Base-by-base conservation (phyloP, 1,140 invertebrate species). In the Drosophila carrolli region DNA sequence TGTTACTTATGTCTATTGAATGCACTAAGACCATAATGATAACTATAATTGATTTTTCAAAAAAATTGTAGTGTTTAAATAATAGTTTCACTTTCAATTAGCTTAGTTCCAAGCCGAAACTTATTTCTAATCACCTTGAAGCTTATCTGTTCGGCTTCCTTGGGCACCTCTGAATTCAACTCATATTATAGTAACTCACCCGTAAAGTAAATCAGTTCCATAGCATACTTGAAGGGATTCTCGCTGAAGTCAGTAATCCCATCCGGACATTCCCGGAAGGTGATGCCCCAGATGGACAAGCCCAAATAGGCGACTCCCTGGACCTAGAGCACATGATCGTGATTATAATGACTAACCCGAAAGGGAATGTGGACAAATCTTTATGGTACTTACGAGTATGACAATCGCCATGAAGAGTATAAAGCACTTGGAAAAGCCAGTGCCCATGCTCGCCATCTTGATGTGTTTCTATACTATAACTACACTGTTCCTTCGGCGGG, bases 401-500 rank as follows among this genome's bases (percentile, higher is more conserved):
- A 91, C 81, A 60, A 91, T 51, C 4, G 90, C 86, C 90, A 91
- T 91, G 51, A 91, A 91, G 35, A 91, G 70, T 43, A 91, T 91
- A 53, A 91, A 91, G 51, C 90, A 91, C 53, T 91, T 91, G 14
- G 90, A 83, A 50, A 91, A 91, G n/a, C 82, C 90, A 46, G 79
- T 81, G 66, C 86, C 86, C 55, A 85, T 62, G 5, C 73, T 47
- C 8, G 79, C 84, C 83, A 88, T 86, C 14, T 70, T 81, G 51
- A 29, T 59, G 29, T 2, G 7, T n/a, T 27, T 27, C 38, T 23
- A 23, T 70, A 16, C 8, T 63, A 5, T 73, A 23, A 29, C 43
- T 43, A 19, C 40, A 13, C 35, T 9, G 14, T 55, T 37, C 23
- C 44, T 63, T 41, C 32, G 23, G 6, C 29, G n/a, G 5, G 47